Base-by-base conservation (phyloP, 2,888 invertebrate species). In the Amphipyra berbera region DNA sequence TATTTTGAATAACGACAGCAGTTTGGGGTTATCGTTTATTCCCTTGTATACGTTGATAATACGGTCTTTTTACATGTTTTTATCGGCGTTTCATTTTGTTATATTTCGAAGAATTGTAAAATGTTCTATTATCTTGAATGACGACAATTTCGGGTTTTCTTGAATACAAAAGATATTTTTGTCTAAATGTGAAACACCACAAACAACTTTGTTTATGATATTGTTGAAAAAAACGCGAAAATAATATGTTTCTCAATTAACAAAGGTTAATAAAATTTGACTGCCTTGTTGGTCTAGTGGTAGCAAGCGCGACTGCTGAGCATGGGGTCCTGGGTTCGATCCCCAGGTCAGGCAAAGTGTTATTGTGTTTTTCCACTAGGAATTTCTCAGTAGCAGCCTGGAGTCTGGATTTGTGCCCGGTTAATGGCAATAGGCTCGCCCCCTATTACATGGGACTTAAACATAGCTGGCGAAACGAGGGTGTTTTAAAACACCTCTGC, bases 1-100 rank as follows among this genome's bases (percentile, higher is more conserved):
- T 79, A 79, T 71, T 72, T 81, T 66, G 76, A 73, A 81, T 78
- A 68, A 72, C 68, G 61, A 45, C 41, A 50, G 38, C 67, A 46
- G 48, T 71, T 76, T 73, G 47, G 50, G 71, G 57, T 71, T 71
- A 48, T 53, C 40, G 62, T 64, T 68, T 65, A 73, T 70, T 45
- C 15, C 21, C 27, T 14, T 44, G 50, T 46, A 46, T 41, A 42
- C 14, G 15, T 15, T 9, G 53, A 45, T 58, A 58, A 67, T 53
- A 55, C 30, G 14, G 14, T 33, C 50, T 47, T 66, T 77, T 76
- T 75, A 62, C 63, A 57, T 58, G 15, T 27, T 44, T 61, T 61
- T 66, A 73, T 58, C 40, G 14, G 45, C 21, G 21, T 50, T 40
- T 58, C 38, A 35, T 61, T 61, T 13, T 63, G 38, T 40, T 13